Conservation (phyloP, 2,888 invertebrate species). For the Pardosa pseudoannulata region DNA sequence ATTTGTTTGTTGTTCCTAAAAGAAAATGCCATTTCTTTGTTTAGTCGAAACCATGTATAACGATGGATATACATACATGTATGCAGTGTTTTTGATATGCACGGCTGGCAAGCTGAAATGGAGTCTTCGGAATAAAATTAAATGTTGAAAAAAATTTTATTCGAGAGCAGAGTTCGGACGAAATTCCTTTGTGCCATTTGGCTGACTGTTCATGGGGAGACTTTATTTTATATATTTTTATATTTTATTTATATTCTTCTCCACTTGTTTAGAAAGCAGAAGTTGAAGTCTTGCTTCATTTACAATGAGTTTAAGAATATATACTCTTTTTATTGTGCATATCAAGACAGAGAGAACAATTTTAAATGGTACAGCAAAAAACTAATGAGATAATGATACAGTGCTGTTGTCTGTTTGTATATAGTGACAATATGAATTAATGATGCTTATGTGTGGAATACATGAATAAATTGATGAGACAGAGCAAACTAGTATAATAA, state of each 20-base stretch:
- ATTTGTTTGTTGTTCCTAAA: slow-evolving; percentile 24
- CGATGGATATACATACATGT: slow-evolving; percentile 25
- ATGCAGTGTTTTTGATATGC: slow-evolving; percentile 6
- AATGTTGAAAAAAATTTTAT: slow-evolving; percentile 63
- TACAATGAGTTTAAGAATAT: too few species aligned
- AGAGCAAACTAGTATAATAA: too few species aligned
- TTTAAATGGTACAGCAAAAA: too few species aligned
- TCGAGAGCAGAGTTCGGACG: background rate
- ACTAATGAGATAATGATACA: too few species aligned
- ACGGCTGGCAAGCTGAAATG: background rate
- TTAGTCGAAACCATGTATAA: slow-evolving; percentile 60
- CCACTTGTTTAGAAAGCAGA: background rate
- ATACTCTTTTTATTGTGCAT: too few species aligned
- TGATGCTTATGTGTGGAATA: too few species aligned
- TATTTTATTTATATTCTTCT: background rate
- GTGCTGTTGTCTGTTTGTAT: too few species aligned
- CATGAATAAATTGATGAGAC: too few species aligned
- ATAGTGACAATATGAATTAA: too few species aligned
- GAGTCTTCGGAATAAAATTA: slow-evolving; percentile 29
- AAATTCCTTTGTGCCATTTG: background rate
- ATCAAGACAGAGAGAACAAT: too few species aligned
- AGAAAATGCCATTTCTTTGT: slow-evolving; percentile 51
- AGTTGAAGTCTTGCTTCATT: background rate
- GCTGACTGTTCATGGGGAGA: background rate
- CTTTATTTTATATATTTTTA: background rate